Conservation (phyloP, 1,140 invertebrate species). For the Drosophila jambulina region DNA sequence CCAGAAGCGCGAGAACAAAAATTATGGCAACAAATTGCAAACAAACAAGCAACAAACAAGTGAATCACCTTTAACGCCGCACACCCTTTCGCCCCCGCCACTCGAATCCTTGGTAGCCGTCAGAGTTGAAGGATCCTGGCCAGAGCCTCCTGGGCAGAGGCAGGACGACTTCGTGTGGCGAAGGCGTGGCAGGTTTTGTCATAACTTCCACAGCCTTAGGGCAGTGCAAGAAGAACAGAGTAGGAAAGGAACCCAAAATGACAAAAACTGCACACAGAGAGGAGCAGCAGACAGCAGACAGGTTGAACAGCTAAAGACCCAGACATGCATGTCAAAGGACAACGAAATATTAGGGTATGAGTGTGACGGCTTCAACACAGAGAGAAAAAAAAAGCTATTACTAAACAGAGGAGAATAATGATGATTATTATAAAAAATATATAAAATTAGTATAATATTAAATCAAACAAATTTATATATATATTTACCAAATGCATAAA, state of each 20-base stretch:
- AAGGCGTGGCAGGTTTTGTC: constrained; percentile 43
- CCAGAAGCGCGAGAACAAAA: constrained; percentile 52
- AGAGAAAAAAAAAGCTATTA: no score
- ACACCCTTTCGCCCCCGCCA: constrained; percentile 51
- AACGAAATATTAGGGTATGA: constrained; percentile 34
- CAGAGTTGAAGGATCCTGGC: constrained; percentile 13
- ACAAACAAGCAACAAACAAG: constrained; percentile 82
- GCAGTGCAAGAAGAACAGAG: constrained; percentile 1
- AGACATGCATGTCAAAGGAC: constrained; percentile 82
- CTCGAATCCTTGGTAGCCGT: constrained; percentile 23
- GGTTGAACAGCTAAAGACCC: constrained; percentile 65
- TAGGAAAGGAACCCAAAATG: constrained; percentile 34
- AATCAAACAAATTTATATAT: not conserved
- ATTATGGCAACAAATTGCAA: constrained; percentile 82
- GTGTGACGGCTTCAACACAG: not conserved
- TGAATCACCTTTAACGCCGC: constrained; percentile 74
- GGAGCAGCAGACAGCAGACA: constrained; percentile 10
- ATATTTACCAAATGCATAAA: not conserved
- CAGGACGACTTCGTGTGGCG: constrained; percentile 1
- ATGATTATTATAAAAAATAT: no score
- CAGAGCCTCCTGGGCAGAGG: constrained; percentile 1
- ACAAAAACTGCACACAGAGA: constrained; percentile 50
- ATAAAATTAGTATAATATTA: no score
- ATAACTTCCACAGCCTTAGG: constrained; percentile 52
- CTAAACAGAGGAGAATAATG: no score